Conservation (phyloP, 2,797 vertebrate genomes). For the Takifugu ocellatus region DNA sequence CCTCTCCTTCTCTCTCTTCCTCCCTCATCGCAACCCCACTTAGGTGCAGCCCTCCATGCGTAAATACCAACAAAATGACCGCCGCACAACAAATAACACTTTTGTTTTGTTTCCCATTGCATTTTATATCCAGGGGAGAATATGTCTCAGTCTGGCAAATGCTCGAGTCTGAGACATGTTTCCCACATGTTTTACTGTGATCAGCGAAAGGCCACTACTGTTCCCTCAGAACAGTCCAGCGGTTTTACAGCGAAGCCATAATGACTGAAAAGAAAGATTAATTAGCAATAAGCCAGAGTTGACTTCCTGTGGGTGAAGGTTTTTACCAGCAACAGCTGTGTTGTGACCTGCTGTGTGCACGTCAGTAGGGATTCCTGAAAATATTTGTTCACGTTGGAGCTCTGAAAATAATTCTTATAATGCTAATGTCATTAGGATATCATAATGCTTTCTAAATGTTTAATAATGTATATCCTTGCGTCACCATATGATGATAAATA, state of each 20-base stretch:
- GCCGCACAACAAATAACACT: constrained; percentile 55
- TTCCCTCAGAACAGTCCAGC: constrained; percentile 16
- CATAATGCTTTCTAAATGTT: too few relatives aligned
- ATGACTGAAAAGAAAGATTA: constrained; percentile 30
- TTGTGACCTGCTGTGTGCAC: constrained; percentile 7
- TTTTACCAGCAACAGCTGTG: constrained; percentile 12
- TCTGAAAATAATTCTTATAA: too few relatives aligned
- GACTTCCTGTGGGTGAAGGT: constrained; percentile 13
- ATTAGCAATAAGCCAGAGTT: constrained; percentile 14
- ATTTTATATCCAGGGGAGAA: constrained; percentile 30
- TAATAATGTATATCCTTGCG: too few relatives aligned
- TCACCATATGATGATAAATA: too few relatives aligned
- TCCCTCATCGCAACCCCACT: constrained; percentile 10
- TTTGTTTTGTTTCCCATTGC: constrained; percentile 46
- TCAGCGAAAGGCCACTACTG: constrained; percentile 13
- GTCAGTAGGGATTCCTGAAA: neutral
- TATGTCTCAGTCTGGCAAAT: constrained; percentile 27
- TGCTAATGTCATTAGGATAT: too few relatives aligned
- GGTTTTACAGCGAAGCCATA: constrained; percentile 13
- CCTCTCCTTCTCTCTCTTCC: too few relatives aligned
- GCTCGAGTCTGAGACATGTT: constrained; percentile 17
- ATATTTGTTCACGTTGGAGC: too few relatives aligned
- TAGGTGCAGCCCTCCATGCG: constrained; percentile 49
- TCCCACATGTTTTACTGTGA: constrained; percentile 24
- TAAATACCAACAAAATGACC: constrained; percentile 67